A percentile compares a stretch with the other conserved stretches of the same genome.
These are phyloP conservation scores for Onychomys torridus DNA, from an alignment of 2,797 vertebrate genomes.

Conservation along the genomic window DNA sequence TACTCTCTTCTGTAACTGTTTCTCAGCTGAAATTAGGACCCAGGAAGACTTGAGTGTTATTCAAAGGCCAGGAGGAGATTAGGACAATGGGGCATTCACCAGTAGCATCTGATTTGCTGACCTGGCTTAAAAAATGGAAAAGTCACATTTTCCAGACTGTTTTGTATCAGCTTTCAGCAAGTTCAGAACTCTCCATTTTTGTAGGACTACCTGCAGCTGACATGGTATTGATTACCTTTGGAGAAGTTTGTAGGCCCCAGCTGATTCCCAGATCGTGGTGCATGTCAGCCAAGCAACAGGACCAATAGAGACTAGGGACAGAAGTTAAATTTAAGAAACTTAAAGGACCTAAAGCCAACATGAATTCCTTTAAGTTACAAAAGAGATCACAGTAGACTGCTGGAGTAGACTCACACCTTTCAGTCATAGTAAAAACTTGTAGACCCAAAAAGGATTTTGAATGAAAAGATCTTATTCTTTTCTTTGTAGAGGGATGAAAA, in stretches of 20 bases:
- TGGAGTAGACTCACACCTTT: background rate
- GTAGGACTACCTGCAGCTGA: background rate
- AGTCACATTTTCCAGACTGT: background rate
- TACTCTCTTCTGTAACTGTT: background rate
- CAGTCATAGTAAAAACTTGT: background rate
- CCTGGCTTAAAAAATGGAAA: background rate
- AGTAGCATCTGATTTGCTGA: background rate
- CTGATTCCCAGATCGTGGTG: background rate
- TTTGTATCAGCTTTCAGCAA: background rate
- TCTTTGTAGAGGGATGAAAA: background rate
- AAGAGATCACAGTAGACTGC: background rate
- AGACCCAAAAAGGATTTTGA: background rate
- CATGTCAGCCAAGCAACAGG: background rate
- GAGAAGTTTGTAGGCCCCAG: background rate
- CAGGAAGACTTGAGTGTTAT: background rate
- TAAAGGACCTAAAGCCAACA: background rate
- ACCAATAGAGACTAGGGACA: background rate
- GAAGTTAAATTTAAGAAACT: background rate
- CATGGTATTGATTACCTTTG: background rate
- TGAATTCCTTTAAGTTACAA: background rate
- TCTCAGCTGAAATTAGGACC: background rate
- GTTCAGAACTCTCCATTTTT: background rate
- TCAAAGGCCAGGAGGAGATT: background rate
- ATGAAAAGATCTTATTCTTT: background rate
- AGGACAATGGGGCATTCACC: background rate